Evolutionary conservation across 2,888 invertebrate genomes (phyloP).

Genomic region (Glomeris marginata): DNA sequence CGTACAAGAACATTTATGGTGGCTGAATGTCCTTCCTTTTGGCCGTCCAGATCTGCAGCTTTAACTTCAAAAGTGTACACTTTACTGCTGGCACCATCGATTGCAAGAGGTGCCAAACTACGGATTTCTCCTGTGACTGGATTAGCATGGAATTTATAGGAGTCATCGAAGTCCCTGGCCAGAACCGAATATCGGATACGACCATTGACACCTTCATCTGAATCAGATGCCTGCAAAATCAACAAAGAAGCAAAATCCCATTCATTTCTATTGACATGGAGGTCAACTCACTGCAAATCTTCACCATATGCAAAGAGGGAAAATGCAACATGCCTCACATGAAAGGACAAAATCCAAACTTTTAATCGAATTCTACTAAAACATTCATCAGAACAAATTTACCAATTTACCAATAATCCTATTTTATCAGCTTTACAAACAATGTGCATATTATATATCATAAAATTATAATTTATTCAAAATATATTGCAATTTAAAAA

Average conservation of each 20-base stretch:
- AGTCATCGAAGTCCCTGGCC: conserved; percentile 44
- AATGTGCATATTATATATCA: too few relatives aligned
- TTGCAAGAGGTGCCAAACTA: conserved; percentile 49
- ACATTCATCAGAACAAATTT: too few relatives aligned
- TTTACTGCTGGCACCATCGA: conserved; percentile 45
- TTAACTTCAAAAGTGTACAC: conserved; percentile 77
- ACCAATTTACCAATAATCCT: too few relatives aligned
- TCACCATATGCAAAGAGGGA: too few relatives aligned
- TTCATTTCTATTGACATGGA: too few relatives aligned
- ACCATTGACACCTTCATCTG: conserved; percentile 56
- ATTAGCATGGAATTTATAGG: conserved; percentile 60
- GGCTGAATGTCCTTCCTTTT: conserved; percentile 64
- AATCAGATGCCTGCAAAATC: conserved; percentile 48
- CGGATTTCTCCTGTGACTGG: conserved; percentile 58
- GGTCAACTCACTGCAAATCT: too few relatives aligned
- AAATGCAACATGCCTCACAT: too few relatives aligned
- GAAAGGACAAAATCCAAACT: too few relatives aligned
- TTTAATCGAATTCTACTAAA: too few relatives aligned
- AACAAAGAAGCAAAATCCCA: neutral
- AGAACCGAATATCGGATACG: conserved; percentile 67
- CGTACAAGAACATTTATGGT: conserved; percentile 70
- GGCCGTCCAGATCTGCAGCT: conserved; percentile 64
- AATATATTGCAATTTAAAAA: too few relatives aligned
- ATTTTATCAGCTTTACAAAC: too few relatives aligned
- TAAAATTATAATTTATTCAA: too few relatives aligned